Base-by-base conservation (phyloP, 2,888 invertebrate species). In the Meiosimyza platycephala region DNA sequence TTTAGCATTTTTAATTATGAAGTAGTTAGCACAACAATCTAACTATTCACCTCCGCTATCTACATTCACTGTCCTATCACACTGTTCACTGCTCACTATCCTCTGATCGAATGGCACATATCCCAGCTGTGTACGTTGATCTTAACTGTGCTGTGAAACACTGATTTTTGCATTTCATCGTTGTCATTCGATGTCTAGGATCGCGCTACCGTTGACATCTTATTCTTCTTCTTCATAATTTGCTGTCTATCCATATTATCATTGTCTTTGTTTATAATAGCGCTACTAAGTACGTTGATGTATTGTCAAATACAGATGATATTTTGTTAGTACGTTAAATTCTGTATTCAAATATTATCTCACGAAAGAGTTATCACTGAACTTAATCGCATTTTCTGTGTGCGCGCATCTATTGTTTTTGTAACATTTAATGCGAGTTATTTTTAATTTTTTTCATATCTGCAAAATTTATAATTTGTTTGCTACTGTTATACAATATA, bases 51-150 rank as follows among this genome's bases (percentile, higher is more conserved):
- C 52, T 22, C 40, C 13, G 62, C 13, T 16, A 22, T 18, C 57
- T 16, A 9, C 40, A 40, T 40, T 40, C 40, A 40, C 15, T 18
- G 15, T 33, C 7, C 18, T 16, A 50, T 40, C 40, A 40, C 47
- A 40, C 47, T 54, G 62, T 22, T 40, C 40, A 76, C 78, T 76
- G 76, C 69, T 77, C 76, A 79, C 75, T 70, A 76, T 73, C 70
- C 77, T 78, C 77, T 73, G 72, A 72, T 74, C 79, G 77, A 83
- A 78, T 82, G 83, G 74, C 40, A 40, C 82, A 79, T 79, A 65
- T 64, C 52, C 52, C 60, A 15, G 75, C 65, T 78, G 75, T 76
- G 76, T 70, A 75, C 78, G 13, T 28, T 65, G 75, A 79, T 83
- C 81, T 82, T 81, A 82, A 82, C 81, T 77, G 78, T 15, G 18